A percentile compares a stretch with the other conserved stretches of the same genome.
Conservation (phyloP, 2,797 vertebrate genomes). For the Thunnus albacares region DNA sequence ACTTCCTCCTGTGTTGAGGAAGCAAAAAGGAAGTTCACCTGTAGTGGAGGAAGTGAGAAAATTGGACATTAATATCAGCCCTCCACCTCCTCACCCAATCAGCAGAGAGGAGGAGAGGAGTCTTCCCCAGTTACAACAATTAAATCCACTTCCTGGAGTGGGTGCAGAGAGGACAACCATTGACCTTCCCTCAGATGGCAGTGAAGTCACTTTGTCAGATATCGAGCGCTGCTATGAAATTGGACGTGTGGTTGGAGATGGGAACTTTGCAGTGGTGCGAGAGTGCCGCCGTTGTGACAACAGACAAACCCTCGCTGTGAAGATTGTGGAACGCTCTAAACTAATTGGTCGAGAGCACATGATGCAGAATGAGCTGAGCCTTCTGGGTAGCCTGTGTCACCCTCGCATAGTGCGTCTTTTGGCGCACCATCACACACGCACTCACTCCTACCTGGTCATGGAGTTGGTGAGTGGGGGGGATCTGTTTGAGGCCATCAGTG, state of each 20-base stretch:
- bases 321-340: slow-evolving; percentile 94
- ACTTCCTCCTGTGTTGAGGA: slow-evolving; percentile 79
- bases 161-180: slow-evolving; percentile 32
- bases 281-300: slow-evolving; percentile 88
- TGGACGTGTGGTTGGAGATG: slow-evolving; percentile 93
- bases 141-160: slow-evolving; percentile 46
- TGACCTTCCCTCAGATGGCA: slow-evolving; percentile 68
- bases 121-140: slow-evolving; percentile 25
- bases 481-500: slow-evolving; percentile 95
- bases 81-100: slow-evolving; percentile 39
- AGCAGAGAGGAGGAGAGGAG: slow-evolving; percentile 49
- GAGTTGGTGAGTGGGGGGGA: slow-evolving; percentile 95
- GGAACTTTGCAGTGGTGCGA: slow-evolving; percentile 95
- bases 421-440: slow-evolving; percentile 90
- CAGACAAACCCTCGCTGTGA: slow-evolving; percentile 90
- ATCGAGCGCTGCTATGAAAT: slow-evolving; percentile 91
- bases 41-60: slow-evolving; percentile 51
- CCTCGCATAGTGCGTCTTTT: slow-evolving; percentile 93
- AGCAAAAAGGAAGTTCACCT: slow-evolving; percentile 59
- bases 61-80: slow-evolving; percentile 26
- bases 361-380: slow-evolving; percentile 95
- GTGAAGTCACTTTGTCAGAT: slow-evolving; percentile 81
- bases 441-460: slow-evolving; percentile 94
- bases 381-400: slow-evolving; percentile 92
- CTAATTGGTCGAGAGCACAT: slow-evolving; percentile 95